Percentiles rank a stretch among this genome's conserved stretches.
Evolutionary conservation across 1,140 invertebrate genomes (phyloP).

Genomic region (Trichonephila clavipes): DNA sequence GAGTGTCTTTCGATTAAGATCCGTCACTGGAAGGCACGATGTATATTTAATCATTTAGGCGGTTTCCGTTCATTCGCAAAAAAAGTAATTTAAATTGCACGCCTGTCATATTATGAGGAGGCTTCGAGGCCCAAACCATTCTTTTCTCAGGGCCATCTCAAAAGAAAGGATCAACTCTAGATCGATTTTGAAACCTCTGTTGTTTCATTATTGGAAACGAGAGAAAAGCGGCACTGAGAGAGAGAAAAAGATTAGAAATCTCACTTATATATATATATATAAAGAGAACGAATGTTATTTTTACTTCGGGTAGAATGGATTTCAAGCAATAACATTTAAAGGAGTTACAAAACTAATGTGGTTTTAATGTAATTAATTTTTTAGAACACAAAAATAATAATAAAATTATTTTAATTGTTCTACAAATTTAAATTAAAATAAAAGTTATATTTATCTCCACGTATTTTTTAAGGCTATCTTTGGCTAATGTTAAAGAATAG

Average conservation of each 20-base stretch:
- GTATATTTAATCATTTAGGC: background rate
- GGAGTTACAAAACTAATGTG: too few species aligned
- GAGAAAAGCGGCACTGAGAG: background rate
- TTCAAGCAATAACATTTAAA: background rate
- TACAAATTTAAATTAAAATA: too few species aligned
- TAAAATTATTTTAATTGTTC: too few species aligned
- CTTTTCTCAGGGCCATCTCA: background rate
- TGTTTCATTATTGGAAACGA: background rate
- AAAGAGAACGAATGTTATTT: background rate
- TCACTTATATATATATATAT: too few species aligned
- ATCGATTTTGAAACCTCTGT: constrained; percentile 9
- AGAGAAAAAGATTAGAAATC: background rate
- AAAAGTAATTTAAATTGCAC: constrained; percentile 14
- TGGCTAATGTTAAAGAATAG: too few species aligned
- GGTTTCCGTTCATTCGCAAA: background rate
- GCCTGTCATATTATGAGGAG: background rate
- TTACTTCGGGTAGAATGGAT: background rate
- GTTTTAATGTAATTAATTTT: too few species aligned
- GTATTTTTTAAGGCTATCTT: too few species aligned
- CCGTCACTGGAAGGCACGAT: background rate
- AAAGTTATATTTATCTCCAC: too few species aligned
- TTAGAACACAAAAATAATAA: too few species aligned
- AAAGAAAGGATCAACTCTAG: background rate
- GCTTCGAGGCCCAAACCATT: background rate
- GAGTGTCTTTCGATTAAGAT: constrained; percentile 42